Percentiles rank a stretch among this genome's conserved stretches.
These are phyloP conservation scores for Nicator chloris DNA, from an alignment of 2,113 vertebrate genomes.

Conservation along the genomic window DNA sequence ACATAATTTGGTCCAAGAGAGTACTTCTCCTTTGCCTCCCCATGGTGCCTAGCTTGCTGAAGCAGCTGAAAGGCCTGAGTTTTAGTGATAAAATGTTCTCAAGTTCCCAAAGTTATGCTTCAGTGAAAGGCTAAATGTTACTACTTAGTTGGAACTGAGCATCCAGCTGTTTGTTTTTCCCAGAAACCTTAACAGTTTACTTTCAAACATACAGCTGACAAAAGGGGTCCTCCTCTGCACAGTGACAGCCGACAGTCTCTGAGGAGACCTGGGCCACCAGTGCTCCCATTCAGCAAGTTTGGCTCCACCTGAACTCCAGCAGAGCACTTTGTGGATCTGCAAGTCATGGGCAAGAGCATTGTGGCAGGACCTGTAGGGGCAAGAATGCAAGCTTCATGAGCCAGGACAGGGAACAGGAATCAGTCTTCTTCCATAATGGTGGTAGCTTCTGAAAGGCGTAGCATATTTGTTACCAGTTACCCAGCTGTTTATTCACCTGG, in stretches of 20 bases:
- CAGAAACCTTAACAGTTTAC: neutral
- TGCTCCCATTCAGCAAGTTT: neutral
- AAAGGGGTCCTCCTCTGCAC: neutral
- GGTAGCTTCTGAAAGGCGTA: neutral
- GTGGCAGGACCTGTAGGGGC: neutral
- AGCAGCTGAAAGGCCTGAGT: neutral
- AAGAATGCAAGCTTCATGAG: neutral
- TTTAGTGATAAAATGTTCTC: neutral
- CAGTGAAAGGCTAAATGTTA: neutral
- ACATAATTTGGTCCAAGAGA: neutral
- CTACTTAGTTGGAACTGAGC: neutral
- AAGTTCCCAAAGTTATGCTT: neutral
- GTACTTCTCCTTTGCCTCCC: neutral
- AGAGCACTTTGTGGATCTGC: neutral
- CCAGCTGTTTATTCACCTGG: neutral
- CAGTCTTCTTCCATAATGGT: neutral
- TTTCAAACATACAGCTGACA: neutral
- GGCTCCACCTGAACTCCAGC: neutral
- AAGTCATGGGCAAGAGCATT: neutral
- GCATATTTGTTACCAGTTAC: neutral
- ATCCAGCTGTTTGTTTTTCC: neutral
- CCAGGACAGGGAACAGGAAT: neutral
- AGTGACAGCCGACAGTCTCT: neutral
- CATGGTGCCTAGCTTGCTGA: neutral
- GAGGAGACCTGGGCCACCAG: neutral